A percentile compares a stretch with the other conserved stretches of the same genome.
These are phyloP conservation scores for Halichoerus grypus DNA, from an alignment of 2,113 vertebrate genomes.

Conservation along the genomic window DNA sequence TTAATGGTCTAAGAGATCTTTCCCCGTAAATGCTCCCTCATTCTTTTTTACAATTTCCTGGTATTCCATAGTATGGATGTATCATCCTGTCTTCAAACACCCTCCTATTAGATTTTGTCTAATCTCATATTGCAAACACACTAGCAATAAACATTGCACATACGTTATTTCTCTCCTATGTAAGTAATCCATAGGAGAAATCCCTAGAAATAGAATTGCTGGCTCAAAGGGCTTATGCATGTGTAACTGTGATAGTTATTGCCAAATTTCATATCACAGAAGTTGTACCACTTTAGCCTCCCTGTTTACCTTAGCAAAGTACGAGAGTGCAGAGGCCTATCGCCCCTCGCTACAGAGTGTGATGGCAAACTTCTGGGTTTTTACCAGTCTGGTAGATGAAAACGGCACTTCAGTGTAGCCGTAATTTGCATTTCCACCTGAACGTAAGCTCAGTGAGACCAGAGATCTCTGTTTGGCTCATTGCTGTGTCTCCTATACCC, in stretches of 20 bases:
- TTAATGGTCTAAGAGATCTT: neutral
- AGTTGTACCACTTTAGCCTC: neutral
- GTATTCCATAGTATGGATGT: neutral
- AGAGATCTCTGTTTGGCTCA: neutral
- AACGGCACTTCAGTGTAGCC: neutral
- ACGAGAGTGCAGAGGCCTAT: neutral
- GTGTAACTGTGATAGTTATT: neutral
- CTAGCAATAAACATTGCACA: neutral
- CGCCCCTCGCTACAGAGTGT: neutral
- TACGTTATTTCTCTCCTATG: neutral
- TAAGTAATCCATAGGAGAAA: neutral
- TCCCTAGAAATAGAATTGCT: constrained; percentile 34
- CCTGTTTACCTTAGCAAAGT: neutral
- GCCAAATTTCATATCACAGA: neutral
- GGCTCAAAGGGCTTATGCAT: neutral
- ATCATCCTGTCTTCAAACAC: neutral
- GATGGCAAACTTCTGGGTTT: neutral
- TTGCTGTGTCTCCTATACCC: neutral
- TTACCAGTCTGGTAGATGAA: neutral
- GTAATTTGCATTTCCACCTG: neutral
- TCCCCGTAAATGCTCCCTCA: neutral
- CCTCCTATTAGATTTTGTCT: neutral
- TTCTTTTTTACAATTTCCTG: neutral
- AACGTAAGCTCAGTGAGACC: neutral
- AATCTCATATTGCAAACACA: neutral